Evolutionary conservation across 2,888 invertebrate genomes (phyloP).

Genomic region (Elmis aenea): DNA sequence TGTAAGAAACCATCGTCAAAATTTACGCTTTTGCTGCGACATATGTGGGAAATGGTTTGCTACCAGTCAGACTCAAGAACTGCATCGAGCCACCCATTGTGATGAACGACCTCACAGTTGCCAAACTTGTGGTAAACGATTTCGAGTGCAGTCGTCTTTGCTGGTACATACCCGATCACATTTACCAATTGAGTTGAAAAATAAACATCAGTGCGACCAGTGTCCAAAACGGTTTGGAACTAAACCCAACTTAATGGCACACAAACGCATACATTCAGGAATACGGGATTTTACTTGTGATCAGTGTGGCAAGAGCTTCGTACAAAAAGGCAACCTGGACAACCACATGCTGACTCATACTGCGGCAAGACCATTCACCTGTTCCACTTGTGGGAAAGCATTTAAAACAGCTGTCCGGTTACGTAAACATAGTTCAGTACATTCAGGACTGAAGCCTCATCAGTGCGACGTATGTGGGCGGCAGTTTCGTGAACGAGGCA

Average conservation of each 20-base stretch:
- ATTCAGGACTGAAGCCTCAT: constrained; percentile 56
- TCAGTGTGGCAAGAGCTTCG: constrained; percentile 56
- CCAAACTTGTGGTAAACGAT: constrained; percentile 53
- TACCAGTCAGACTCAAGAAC: constrained; percentile 40
- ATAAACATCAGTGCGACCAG: constrained; percentile 55
- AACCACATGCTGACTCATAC: constrained; percentile 55
- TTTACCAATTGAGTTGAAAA: constrained; percentile 53
- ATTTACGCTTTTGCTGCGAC: constrained; percentile 53
- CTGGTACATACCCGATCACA: constrained; percentile 53
- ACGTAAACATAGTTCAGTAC: constrained; percentile 55
- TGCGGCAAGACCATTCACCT: constrained; percentile 48
- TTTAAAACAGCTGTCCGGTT: constrained; percentile 55
- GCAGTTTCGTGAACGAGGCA: constrained; percentile 63
- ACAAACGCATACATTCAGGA: constrained; percentile 54
- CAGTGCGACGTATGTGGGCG: constrained; percentile 58
- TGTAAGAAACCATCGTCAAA: constrained; percentile 57
- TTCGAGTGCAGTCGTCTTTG: constrained; percentile 53
- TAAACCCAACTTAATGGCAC: constrained; percentile 54
- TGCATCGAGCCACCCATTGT: constrained; percentile 49
- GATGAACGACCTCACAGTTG: constrained; percentile 51
- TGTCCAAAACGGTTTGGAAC: constrained; percentile 57
- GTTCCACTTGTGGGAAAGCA: constrained; percentile 50
- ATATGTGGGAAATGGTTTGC: constrained; percentile 55
- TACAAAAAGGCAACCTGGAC: constrained; percentile 55
- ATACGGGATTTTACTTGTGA: constrained; percentile 54